These are phyloP conservation scores for Noctilio leporinus DNA, from an alignment of 2,113 vertebrate species.

Conservation along the genomic window DNA sequence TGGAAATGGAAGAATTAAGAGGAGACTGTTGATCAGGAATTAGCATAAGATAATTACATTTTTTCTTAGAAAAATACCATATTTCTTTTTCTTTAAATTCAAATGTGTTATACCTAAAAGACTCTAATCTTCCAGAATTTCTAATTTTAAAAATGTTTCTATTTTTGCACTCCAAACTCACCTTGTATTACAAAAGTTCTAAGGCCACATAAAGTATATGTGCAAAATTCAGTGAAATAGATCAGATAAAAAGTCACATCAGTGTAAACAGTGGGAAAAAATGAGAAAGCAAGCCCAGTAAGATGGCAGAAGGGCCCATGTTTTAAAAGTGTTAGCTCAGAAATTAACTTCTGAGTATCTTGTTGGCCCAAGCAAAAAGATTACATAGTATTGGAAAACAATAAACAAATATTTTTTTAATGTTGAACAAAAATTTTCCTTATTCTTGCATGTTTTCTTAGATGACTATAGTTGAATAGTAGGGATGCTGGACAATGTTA, in stretches of 20 bases:
- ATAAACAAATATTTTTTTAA: neutral
- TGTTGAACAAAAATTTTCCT: neutral
- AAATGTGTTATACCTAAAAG: neutral
- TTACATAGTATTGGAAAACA: neutral
- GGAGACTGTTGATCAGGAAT: neutral
- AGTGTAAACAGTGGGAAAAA: neutral
- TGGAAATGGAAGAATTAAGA: neutral
- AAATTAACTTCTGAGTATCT: neutral
- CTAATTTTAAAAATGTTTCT: neutral
- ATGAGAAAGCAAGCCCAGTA: neutral
- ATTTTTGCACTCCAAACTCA: neutral
- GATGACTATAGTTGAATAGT: neutral
- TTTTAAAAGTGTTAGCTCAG: neutral
- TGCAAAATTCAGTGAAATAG: neutral
- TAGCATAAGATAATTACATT: neutral
- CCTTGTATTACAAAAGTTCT: neutral
- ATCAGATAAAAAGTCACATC: neutral
- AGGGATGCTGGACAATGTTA: neutral
- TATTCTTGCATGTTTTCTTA: neutral
- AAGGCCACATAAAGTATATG: neutral
- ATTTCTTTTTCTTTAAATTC: neutral
- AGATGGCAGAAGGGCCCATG: neutral
- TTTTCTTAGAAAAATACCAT: neutral
- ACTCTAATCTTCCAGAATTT: neutral
- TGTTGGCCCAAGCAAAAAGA: neutral